These are phyloP conservation scores for Pipistrellus pipistrellus DNA, from an alignment of 2,797 vertebrate species.

Conservation along the genomic window DNA sequence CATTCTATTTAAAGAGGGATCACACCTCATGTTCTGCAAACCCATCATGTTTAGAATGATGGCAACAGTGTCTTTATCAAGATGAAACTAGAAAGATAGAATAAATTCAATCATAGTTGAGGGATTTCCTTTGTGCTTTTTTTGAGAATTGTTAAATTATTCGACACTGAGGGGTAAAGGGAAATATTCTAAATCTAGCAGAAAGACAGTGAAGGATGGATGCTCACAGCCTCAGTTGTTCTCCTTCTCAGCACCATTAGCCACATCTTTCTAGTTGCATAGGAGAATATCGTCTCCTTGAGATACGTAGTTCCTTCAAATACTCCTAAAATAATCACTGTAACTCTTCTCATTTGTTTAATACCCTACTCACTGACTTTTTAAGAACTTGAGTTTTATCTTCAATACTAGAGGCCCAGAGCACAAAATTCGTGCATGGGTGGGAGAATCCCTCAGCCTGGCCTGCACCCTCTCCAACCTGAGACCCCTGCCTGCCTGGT, in stretches of 20 bases:
- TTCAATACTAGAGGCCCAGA: not conserved
- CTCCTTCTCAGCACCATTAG: not conserved
- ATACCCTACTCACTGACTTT: not conserved
- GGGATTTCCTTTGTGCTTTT: not conserved
- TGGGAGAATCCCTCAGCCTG: too few species aligned
- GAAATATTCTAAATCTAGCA: not conserved
- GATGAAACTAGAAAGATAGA: slow-evolving; percentile 64
- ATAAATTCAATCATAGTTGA: slow-evolving; percentile 44
- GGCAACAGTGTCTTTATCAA: slow-evolving; percentile 62
- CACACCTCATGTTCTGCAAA: slow-evolving; percentile 51
- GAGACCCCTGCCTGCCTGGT: too few species aligned
- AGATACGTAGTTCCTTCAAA: not conserved
- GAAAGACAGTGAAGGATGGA: not conserved
- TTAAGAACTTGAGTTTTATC: slow-evolving; percentile 13
- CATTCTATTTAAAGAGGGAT: slow-evolving; percentile 59
- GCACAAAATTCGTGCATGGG: too few species aligned
- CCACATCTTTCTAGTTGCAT: not conserved
- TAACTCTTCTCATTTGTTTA: not conserved
- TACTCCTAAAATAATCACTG: not conserved
- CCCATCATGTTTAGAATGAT: slow-evolving; percentile 35
- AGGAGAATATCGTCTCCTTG: not conserved
- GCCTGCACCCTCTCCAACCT: too few species aligned
- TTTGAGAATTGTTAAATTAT: slow-evolving; percentile 44
- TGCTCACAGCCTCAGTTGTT: not conserved
- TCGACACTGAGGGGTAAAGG: not conserved